A percentile compares a stretch with the other conserved stretches of the same genome.
These are phyloP conservation scores for Ceuthmochares aereus DNA, from an alignment of 2,113 vertebrate genomes.

Conservation along the genomic window DNA sequence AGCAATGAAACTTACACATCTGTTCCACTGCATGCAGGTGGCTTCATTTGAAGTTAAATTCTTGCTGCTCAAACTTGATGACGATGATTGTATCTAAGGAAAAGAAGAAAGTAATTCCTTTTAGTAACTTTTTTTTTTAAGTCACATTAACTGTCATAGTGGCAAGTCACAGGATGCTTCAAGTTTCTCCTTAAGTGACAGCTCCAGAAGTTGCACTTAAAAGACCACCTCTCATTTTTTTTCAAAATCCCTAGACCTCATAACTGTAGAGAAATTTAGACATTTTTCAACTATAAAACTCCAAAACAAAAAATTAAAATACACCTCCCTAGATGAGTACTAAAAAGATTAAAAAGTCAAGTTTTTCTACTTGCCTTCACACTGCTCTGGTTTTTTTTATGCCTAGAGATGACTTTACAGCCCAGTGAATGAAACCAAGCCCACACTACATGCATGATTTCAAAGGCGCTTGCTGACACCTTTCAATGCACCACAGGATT, in stretches of 20 bases:
- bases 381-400: not conserved
- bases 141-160: not conserved
- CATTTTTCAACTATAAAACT: not conserved
- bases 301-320: not conserved
- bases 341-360: not conserved
- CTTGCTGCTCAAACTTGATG: slow-evolving; percentile 4
- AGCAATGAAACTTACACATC: slow-evolving; percentile 41
- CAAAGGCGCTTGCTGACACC: not conserved
- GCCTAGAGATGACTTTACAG: not conserved
- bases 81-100: slow-evolving; percentile 27
- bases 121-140: not conserved
- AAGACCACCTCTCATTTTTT: not conserved
- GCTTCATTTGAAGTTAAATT: slow-evolving; percentile 49
- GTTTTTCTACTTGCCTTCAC: not conserved
- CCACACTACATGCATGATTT: not conserved
- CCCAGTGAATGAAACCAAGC: not conserved
- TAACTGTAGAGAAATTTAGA: not conserved
- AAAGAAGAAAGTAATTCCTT: slow-evolving; percentile 31
- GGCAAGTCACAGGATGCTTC: not conserved
- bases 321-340: not conserved
- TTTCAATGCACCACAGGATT: not conserved
- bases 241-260: not conserved
- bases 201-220: not conserved
- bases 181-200: not conserved
- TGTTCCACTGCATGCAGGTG: not conserved